Conservation (phyloP, 2,888 invertebrate species). For the Cephus rjabovi region DNA sequence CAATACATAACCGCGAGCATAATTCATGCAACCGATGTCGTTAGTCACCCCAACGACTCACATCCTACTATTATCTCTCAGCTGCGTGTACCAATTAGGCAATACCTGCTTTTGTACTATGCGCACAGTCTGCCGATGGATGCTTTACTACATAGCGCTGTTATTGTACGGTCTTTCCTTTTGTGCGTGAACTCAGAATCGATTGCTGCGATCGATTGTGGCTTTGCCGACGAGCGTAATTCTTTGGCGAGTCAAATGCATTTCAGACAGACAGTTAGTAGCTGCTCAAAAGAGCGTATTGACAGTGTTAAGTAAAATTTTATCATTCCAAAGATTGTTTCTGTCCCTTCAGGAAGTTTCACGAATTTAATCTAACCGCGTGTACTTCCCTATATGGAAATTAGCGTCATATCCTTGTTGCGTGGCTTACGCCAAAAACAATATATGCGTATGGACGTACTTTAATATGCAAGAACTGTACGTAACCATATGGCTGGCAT, state of each 20-base stretch:
- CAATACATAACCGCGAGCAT: background rate
- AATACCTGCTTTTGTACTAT: background rate
- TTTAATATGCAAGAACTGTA: background rate
- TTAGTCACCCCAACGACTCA: slow-evolving; percentile 47
- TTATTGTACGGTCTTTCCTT: background rate
- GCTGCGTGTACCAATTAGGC: slow-evolving; percentile 18
- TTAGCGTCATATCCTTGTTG: background rate
- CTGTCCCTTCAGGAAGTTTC: background rate
- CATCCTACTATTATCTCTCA: slow-evolving; percentile 46
- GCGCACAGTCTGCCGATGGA: background rate
- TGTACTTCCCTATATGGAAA: background rate
- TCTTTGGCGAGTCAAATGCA: background rate
- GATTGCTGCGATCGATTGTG: background rate
- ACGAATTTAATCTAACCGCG: background rate
- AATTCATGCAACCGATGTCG: slow-evolving; percentile 20
- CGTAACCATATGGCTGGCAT: slow-evolving; percentile 43
- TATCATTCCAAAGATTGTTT: background rate
- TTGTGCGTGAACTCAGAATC: background rate
- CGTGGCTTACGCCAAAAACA: background rate
- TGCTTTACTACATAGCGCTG: background rate
- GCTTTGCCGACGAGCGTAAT: background rate
- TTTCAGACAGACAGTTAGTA: background rate
- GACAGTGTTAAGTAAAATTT: background rate
- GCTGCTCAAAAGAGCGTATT: background rate
- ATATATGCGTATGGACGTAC: background rate